Conservation (phyloP, 2,113 vertebrate genomes). For the Sebastes fasciatus region DNA sequence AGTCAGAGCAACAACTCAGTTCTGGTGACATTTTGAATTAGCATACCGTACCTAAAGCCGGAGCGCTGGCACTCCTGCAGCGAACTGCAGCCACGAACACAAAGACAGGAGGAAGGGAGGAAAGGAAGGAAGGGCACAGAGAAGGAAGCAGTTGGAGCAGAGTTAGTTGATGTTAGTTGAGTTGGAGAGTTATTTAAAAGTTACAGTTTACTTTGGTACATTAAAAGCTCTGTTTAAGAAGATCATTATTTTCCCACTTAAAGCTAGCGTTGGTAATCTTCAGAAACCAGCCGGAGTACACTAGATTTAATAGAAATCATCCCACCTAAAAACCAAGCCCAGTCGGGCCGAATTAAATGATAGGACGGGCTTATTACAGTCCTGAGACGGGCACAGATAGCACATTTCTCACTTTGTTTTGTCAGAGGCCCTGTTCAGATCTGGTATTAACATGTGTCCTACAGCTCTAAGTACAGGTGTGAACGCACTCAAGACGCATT, state of each 20-base stretch:
- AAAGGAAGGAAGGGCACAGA: slow-evolving; percentile 27
- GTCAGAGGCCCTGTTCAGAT: too few relatives aligned
- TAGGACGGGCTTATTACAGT: too few relatives aligned
- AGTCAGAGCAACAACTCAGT: slow-evolving; percentile 4
- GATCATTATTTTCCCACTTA: not conserved
- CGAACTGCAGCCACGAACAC: slow-evolving; percentile 89
- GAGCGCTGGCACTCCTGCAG: slow-evolving; percentile 95
- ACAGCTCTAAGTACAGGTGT: too few relatives aligned
- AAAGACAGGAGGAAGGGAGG: slow-evolving; percentile 59
- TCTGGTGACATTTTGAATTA: slow-evolving; percentile 32
- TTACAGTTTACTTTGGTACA: not conserved
- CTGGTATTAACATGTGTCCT: too few relatives aligned
- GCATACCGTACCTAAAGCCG: slow-evolving; percentile 93
- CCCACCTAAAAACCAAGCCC: too few relatives aligned
- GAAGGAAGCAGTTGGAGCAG: slow-evolving; percentile 42
- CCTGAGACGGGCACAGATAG: too few relatives aligned
- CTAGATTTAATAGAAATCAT: too few relatives aligned
- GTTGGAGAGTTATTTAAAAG: not conserved
- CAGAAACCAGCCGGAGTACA: too few relatives aligned
- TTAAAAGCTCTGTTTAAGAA: not conserved
- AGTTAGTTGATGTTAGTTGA: slow-evolving; percentile 47
- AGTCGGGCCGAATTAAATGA: too few relatives aligned
- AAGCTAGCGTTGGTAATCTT: too few relatives aligned
- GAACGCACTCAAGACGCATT: too few relatives aligned
- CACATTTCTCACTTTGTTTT: too few relatives aligned